Percentiles rank a stretch among this genome's conserved stretches.
phyloP scores from a whole-genome alignment of 2,888 invertebrate genomes.

The Adela reaumurella region DNA sequence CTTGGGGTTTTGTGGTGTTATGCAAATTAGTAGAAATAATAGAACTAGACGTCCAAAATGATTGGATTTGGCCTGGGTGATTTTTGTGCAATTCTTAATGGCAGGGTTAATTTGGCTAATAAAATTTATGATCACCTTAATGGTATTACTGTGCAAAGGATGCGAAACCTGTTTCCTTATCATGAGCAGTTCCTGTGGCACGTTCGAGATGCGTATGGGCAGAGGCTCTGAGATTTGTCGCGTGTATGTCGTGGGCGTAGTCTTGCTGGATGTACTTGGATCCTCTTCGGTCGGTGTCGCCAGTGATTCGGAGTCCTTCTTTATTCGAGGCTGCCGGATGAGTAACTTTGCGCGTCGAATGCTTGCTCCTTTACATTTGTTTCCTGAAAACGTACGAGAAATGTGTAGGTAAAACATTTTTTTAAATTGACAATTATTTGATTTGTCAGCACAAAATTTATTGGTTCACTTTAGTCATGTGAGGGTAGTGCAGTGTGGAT shows the following conservation, averaged over 20 bases:
- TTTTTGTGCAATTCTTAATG: no score
- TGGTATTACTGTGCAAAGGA: background rate
- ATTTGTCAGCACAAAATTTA: no score
- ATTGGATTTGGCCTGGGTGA: no score
- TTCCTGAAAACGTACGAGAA: background rate
- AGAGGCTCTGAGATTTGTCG: background rate
- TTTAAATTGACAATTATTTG: no score
- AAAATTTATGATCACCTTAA: no score
- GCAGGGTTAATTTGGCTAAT: no score
- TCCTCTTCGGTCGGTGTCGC: background rate
- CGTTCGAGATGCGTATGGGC: background rate
- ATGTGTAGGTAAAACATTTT: no score
- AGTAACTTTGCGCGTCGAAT: constrained; percentile 59
- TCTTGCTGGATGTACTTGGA: background rate
- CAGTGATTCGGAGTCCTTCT: constrained; percentile 54
- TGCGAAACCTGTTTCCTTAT: background rate
- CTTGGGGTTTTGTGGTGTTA: no score
- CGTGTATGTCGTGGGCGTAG: background rate
- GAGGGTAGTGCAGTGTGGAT: no score
- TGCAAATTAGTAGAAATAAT: no score
- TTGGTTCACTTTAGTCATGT: no score
- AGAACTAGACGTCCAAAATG: no score
- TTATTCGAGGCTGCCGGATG: constrained; percentile 64
- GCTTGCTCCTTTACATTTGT: constrained; percentile 36
- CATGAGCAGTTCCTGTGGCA: background rate